Base-by-base conservation (phyloP, 2,113 vertebrate species). In the Siniperca chuatsi region DNA sequence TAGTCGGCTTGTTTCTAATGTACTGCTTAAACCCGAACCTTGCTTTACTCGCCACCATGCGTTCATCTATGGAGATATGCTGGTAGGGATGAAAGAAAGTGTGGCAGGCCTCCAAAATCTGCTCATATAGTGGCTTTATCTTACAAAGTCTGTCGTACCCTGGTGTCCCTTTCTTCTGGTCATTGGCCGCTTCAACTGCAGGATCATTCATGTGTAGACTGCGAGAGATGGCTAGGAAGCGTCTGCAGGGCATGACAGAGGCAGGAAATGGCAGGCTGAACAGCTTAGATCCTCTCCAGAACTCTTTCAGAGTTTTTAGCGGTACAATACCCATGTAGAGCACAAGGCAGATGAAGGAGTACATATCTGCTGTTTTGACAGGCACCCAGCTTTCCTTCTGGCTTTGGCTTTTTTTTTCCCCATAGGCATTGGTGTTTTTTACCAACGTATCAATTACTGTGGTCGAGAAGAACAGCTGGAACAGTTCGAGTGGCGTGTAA, bases 31-130 rank as follows among this genome's bases (percentile, higher is more conserved):
- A 48, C 0, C 88, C 85, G 0, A 89, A 87, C 48, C 87, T 75
- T 0, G 89, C 91, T 83, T 91, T 94, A 1, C 73, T 90, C 1
- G 93, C 90, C 37, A 94, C 93, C 93, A 94, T 92, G 12, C 92
- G 75, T 54, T 95, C 93, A 37, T 94, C 92, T 20, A 94, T 90
- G 10, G 87, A 93, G 68, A 90, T 87, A 23, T 92, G 86, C 79
- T 90, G 90, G 72, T 88, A 9, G 2, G 93, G 93, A 6, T 95
- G 93, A 60, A 87, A 94, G 74, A 89, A 90, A 0, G 89, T 86
- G 57, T 84, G 71, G 77, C 93, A 93, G 21, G 89, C 92, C 18
- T 85, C 85, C 68, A 94, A 16, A 58, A 94, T 92, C 8, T 93
- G 90, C 15, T 60, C 78, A 29, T 93, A 92, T 1, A 95, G 77